Evolutionary conservation across 2,797 vertebrate species (phyloP).

Genomic region (Rhinella marina): DNA sequence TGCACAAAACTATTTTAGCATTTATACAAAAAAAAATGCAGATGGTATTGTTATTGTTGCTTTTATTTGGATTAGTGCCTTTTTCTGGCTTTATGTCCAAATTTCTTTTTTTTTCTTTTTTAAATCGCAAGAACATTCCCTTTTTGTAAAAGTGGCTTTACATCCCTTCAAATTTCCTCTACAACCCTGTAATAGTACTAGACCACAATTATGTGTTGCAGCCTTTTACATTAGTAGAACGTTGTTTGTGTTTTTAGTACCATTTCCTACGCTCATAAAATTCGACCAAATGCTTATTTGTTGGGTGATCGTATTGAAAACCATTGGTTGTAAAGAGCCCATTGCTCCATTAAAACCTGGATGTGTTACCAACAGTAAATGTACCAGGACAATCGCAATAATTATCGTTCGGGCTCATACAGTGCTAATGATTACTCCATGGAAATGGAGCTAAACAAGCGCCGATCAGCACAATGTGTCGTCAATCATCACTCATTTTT

Average conservation of each 20-base stretch:
- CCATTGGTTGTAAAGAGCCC: too few species aligned
- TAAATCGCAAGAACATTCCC: neutral
- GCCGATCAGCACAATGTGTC: too few species aligned
- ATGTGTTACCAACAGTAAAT: too few species aligned
- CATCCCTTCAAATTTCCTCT: neutral
- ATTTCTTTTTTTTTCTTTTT: neutral
- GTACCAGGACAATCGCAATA: too few species aligned
- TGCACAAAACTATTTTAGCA: conserved; percentile 62
- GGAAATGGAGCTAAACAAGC: too few species aligned
- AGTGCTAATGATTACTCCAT: too few species aligned
- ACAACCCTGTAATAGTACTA: neutral
- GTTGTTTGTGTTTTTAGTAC: neutral
- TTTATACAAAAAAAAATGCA: conserved; percentile 21
- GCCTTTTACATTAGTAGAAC: neutral
- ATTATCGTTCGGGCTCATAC: too few species aligned
- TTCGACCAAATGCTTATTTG: too few species aligned
- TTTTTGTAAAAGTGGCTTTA: neutral
- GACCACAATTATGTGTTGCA: neutral
- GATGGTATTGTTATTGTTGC: conserved; percentile 26
- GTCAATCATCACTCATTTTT: too few species aligned
- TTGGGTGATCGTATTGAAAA: too few species aligned
- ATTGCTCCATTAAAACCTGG: too few species aligned
- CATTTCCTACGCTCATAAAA: neutral
- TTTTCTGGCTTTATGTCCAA: neutral
- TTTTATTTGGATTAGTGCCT: conserved; percentile 17